Evolutionary conservation across 2,888 invertebrate species (phyloP), one percentile per base, ranked within the genome.

Genomic region (Nudaria mundana): DNA sequence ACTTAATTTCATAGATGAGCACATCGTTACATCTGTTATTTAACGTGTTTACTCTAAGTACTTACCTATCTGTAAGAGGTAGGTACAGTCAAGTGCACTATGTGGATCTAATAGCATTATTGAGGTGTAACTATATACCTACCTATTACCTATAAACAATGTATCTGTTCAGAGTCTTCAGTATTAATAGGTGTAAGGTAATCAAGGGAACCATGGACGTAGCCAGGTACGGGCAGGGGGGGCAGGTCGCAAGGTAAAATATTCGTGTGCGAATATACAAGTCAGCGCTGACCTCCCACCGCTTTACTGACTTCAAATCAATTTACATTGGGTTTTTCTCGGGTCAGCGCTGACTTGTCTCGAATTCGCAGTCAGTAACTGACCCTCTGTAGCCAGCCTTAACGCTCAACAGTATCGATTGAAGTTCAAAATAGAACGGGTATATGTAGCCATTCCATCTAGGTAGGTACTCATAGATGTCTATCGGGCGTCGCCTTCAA

Each of bases 81-180:
- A n/a, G n/a, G n/a, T n/a, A n/a, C n/a, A n/a, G n/a, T n/a, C n/a
- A n/a, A 60, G 50, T 46, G 47, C 36, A 59, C 54, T 62, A 57
- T 55, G 59, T 68, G 59, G 65, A 69, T 71, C 50, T 61, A 65
- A 71, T 66, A 76, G 64, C 71, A 65, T 63, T 52, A 64, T 64
- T 62, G 63, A 61, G 71, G 66, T 57, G 53, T 61, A 69, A 74
- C 67, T 73, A 74, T n/a, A n/a, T n/a, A n/a, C n/a, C n/a, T n/a
- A n/a, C n/a, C 76, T 72, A 73, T 77, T 74, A 76, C 76, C 78
- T n/a, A n/a, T n/a, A n/a, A 76, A 71, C 71, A 71, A 66, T 63
- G 69, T 64, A 66, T 71, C 68, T 66, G 74, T 74, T 72, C 64
- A 62, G 63, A 62, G 64, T 54, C 60, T n/a, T n/a, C n/a, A n/a